Evolutionary conservation across 2,797 vertebrate species (phyloP), one percentile per base, ranked within the genome.

Genomic region (Halcyon smyrnensis): DNA sequence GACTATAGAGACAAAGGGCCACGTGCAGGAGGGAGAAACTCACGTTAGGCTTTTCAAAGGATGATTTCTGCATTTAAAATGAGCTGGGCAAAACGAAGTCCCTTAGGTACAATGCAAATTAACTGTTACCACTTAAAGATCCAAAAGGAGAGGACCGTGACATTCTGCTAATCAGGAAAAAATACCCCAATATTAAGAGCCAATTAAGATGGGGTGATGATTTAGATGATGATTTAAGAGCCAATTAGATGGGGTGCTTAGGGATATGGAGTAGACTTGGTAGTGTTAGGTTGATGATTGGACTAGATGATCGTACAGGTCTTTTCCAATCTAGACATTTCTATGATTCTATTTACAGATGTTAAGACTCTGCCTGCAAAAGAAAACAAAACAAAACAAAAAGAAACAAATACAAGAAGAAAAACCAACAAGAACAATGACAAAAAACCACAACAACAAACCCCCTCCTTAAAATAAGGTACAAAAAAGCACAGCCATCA

Each of bases 21-120:
- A 15, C 0, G 0, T 34, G 53, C n/a, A 51, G 27, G 32, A 17
- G 2, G 4, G 32, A 87, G 41, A 57, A 56, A 15, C 14, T 84
- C 53, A 56, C 39, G 36, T 6, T 14, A 80, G 36, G n/a, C 46
- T 51, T 43, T 48, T 60, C 71, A 70, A 37, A 73, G 39, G 10
- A 28, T 16, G 8, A 46, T 19, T 71, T 43, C 41, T 79, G 54
- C 46, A 43, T 56, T 85, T 59, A 57, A 57, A 63, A 23, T 17
- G 30, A 80, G 36, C 18, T 23, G 11, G 32, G 32, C 20, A 56
- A 70, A 84, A 53, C 15, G 30, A 87, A 75, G 34, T 28, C 23
- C 23, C 34, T 82, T 70, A 7, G 18, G 28, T 50, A 54, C 21
- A 37, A 37, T 6, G 15, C 67, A 68, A 78, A 67, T 59, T 34